Conservation (phyloP, 2,113 vertebrate species). For the Pyxicephalus adspersus region DNA sequence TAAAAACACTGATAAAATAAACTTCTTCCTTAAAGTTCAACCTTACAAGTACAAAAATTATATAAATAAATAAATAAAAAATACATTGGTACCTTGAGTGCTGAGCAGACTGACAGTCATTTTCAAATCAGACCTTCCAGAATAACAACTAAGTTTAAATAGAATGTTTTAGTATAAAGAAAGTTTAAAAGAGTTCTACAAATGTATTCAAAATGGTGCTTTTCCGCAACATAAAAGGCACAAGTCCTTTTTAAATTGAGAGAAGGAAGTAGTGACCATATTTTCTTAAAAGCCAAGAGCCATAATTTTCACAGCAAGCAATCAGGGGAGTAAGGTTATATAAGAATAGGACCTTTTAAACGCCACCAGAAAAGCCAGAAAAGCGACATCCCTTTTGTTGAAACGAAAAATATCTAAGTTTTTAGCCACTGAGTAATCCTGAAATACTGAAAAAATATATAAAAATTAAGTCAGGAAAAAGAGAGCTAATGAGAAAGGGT, state of each 20-base stretch:
- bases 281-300: slow-evolving; percentile 56
- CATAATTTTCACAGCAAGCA: slow-evolving; percentile 52
- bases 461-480: slow-evolving; percentile 14
- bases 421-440: slow-evolving; percentile 44
- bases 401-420: slow-evolving; percentile 15
- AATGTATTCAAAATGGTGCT: slow-evolving; percentile 57
- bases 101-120: slow-evolving; percentile 39
- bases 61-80: background rate
- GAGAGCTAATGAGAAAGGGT: slow-evolving; percentile 11
- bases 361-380: background rate
- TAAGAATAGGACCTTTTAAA: slow-evolving; percentile 52
- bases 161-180: slow-evolving; percentile 55
- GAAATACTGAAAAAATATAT: slow-evolving; percentile 15
- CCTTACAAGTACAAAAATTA: background rate
- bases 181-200: slow-evolving; percentile 54
- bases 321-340: slow-evolving; percentile 38
- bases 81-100: slow-evolving; percentile 27
- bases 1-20: background rate
- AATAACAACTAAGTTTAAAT: slow-evolving; percentile 50
- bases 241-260: slow-evolving; percentile 47
- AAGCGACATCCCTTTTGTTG: slow-evolving; percentile 50
- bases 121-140: slow-evolving; percentile 26
- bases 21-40: background rate
- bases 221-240: slow-evolving; percentile 8
- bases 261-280: slow-evolving; percentile 51